Evolutionary conservation across 2,888 invertebrate species (phyloP).

Genomic region (Caenorhabditis sinica): DNA sequence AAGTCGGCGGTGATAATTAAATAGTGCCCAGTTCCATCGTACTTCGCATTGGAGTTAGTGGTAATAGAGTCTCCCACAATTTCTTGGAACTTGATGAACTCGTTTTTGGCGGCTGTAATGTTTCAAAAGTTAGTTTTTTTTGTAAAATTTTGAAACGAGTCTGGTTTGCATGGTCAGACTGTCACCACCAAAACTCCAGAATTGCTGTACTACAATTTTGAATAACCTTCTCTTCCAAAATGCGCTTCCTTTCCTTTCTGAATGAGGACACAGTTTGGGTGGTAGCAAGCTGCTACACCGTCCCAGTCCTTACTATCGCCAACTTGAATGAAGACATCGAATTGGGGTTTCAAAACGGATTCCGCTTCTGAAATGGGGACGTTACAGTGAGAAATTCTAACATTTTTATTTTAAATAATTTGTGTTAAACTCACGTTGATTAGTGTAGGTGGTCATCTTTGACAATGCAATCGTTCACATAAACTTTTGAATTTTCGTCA

Average conservation of each 20-base stretch:
- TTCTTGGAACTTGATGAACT: conserved; percentile 36
- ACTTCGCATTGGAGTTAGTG: conserved; percentile 33
- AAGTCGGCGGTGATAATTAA: conserved; percentile 47
- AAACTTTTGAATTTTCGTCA: too few species aligned
- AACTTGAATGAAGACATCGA: not conserved
- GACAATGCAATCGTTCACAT: too few species aligned
- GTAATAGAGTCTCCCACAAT: conserved; percentile 15
- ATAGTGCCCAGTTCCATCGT: conserved; percentile 43
- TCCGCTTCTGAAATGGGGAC: conserved; percentile 36
- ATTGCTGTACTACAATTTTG: not conserved
- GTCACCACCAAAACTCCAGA: too few species aligned
- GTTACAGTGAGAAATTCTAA: too few species aligned
- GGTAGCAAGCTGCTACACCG: conserved; percentile 38
- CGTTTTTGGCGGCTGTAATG: conserved; percentile 6
- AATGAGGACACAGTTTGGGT: conserved; percentile 38
- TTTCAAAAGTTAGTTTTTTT: not conserved
- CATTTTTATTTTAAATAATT: too few species aligned
- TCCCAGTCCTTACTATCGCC: conserved; percentile 9
- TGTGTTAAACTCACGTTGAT: too few species aligned
- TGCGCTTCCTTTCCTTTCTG: conserved; percentile 12
- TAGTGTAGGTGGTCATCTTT: too few species aligned
- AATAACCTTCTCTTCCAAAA: conserved; percentile 20
- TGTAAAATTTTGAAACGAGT: not conserved
- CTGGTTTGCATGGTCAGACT: too few species aligned
- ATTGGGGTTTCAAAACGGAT: conserved; percentile 13